Base-by-base conservation (phyloP, 2,797 vertebrate genomes). In the Hoplostethus mediterraneus region DNA sequence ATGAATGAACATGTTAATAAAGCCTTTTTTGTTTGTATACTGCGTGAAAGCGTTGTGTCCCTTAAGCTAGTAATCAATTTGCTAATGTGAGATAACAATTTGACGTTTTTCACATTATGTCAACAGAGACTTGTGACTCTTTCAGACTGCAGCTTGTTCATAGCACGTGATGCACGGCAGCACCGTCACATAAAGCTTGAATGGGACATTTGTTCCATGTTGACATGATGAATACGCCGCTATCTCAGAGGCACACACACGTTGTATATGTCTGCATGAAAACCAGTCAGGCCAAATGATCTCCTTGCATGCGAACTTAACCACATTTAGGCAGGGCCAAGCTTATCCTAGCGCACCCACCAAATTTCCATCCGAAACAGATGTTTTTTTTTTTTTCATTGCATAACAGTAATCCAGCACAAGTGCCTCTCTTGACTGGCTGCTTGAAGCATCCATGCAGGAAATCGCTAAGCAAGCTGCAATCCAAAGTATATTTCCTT, bases 361-460 rank as follows among this genome's bases (percentile, higher is more conserved):
- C 53, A 60, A 69, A 72, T 90, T 90, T 92, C 85, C 82, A 92
- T 90, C 79, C 65, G 62, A 89, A 94, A 80, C 93, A 94, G 91
- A 94, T 95, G 93, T 91, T 12, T 4, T 44, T 74, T 70, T 72
- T 74, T 80, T 62, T 62, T 21, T 71, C 48, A 74, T 95, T 94
- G 75, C 92, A 92, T 93, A 95, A 95, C 81, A 66, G 73, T 71
- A 84, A 85, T 86, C 85, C 87, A 84, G 79, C 77, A 92, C 65
- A 85, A 89, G 71, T 75, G 78, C 63, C 54, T 60, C 65, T 44
- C 59, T 63, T 25, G 40, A 70, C 71, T n/a, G 57, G 58, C 52
- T 66, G 7, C 40, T 68, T 81, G 71, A 31, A 67, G 28, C 30
- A 42, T 5, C 25, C 57, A 9, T 25, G 16, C 51, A 70, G 55